Evolutionary conservation across 2,888 invertebrate species (phyloP).

Genomic region (Leucophenga montana): DNA sequence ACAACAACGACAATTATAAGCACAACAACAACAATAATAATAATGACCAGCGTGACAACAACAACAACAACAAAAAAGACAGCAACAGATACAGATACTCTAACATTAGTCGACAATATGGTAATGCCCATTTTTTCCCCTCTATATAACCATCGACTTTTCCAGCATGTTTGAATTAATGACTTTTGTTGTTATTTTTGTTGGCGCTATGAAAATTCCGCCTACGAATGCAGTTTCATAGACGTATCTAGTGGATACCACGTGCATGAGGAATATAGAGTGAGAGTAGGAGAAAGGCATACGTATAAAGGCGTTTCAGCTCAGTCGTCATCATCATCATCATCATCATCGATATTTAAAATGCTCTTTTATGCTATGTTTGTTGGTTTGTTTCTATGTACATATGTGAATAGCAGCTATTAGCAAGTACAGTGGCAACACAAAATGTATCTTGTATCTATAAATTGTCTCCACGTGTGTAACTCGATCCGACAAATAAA

Average conservation of each 20-base stretch:
- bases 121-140: background rate
- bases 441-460: too few species aligned
- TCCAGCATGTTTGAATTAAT: slow-evolving; percentile 18
- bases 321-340: background rate
- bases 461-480: too few species aligned
- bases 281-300: background rate
- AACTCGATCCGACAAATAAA: too few species aligned
- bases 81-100: background rate
- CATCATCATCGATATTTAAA: background rate
- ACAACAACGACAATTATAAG: slow-evolving; percentile 15
- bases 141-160: slow-evolving; percentile 6
- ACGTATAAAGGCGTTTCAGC: background rate
- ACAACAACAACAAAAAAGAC: background rate
- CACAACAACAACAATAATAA: background rate
- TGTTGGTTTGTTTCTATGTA: too few species aligned
- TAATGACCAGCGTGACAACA: background rate
- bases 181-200: slow-evolving; percentile 1
- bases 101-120: background rate
- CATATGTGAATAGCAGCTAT: too few species aligned
- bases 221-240: slow-evolving; percentile 6
- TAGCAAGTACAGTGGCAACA: too few species aligned
- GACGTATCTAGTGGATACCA: background rate
- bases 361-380: too few species aligned
- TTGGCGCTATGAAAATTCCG: slow-evolving; percentile 17
- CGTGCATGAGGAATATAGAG: background rate